Percentiles rank a stretch among this genome's conserved stretches.
These are phyloP conservation scores for Fabriciana adippe DNA, from an alignment of 2,888 invertebrate species.

Conservation along the genomic window DNA sequence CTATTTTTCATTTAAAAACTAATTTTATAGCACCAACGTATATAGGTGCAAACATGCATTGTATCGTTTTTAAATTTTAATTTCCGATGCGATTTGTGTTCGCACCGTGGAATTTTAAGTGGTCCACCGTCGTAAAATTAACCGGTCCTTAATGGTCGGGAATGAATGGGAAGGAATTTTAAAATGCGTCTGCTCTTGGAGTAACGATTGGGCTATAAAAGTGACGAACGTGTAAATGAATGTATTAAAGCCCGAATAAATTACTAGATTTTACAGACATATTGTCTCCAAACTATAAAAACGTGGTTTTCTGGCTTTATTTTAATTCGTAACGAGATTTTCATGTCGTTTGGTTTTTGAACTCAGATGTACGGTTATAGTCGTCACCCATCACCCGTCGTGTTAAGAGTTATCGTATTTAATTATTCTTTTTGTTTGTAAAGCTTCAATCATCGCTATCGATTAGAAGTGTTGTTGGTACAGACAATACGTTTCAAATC, in stretches of 20 bases:
- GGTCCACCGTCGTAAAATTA: conserved; percentile 49
- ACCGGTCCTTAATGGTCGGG: conserved; percentile 44
- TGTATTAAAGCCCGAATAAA: conserved; percentile 25
- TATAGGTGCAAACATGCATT: conserved; percentile 66
- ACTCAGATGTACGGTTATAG: neutral
- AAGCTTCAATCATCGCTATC: conserved; percentile 35
- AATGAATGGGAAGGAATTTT: conserved; percentile 54
- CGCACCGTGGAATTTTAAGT: conserved; percentile 55
- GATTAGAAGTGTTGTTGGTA: conserved; percentile 51
- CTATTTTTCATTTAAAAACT: too few species aligned
- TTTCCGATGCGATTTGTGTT: conserved; percentile 69
- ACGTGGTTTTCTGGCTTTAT: neutral
- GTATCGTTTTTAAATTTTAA: conserved; percentile 62
- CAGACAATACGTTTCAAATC: conserved; percentile 56
- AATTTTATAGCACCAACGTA: conserved; percentile 1
- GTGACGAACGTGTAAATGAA: conserved; percentile 27
- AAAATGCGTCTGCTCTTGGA: conserved; percentile 49
- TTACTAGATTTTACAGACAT: conserved; percentile 29
- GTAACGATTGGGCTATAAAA: conserved; percentile 22
- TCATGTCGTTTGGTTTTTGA: neutral
- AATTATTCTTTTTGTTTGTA: conserved; percentile 1
- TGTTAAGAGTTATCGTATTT: neutral
- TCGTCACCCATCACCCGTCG: too few species aligned
- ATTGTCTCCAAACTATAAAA: conserved; percentile 25
- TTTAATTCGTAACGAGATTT: too few species aligned